Base-by-base conservation (phyloP, 2,113 vertebrate species). In the Sorex fumeus region DNA sequence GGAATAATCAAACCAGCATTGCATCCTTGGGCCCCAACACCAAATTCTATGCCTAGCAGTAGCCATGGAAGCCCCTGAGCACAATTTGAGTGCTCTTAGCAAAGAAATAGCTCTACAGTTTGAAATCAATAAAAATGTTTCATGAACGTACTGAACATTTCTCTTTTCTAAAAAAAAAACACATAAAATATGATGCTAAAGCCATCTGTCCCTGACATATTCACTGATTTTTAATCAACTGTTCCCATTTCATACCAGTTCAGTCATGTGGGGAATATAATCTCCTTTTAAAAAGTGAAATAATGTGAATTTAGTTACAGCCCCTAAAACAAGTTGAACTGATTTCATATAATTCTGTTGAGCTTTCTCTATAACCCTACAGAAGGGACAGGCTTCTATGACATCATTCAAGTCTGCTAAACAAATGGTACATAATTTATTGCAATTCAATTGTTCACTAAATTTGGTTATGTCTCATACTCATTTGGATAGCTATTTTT, bases 121-220 rank as follows among this genome's bases (percentile, higher is more conserved):
- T 94, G 27, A 79, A 87, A 93, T 81, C 94, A 93, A 96, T 95
- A 84, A 95, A 96, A 95, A 88, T 75, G 82, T 74, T 85, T 90
- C n/a, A 8, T 87, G 60, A 91, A 95, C 60, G 93, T 91, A 93
- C 13, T 85, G 77, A 81, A 94, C 32, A 85, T 81, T 90, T 94
- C 94, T 92, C 83, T 60, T 43, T 74, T 8, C 87, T n/a, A n/a
- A n/a, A n/a, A 94, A 95, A 96, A 96, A 95, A 88, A 90, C 84
- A 93, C 84, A 94, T 93, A 93, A 96, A 96, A 92, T 95, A 53
- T 81, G 75, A 86, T 74, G 47, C 80, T 96, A 66, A 90, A 90
- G 47, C 88, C 93, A 96, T 95, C 93, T 96, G 94, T 90, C 75
- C 60, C 81, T 57, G n/a, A 76, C 81, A 50, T 40, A 88, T 96